Percentiles rank a stretch among this genome's conserved stretches.
phyloP scores from a whole-genome alignment of 2,113 vertebrate genomes.

The Cyphomyrus discorhynchus region DNA sequence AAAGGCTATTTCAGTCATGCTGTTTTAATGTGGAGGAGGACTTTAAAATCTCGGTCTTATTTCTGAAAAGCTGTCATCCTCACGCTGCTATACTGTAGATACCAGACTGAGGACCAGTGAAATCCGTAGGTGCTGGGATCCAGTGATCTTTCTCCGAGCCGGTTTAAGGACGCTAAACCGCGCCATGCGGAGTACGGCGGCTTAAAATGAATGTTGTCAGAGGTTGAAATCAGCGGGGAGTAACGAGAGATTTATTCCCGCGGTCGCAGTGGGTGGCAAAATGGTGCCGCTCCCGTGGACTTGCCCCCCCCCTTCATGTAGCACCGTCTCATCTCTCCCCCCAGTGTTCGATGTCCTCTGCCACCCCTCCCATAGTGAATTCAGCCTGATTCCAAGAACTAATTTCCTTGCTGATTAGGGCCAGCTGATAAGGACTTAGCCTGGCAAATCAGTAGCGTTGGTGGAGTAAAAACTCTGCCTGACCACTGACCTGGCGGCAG shows the following conservation, averaged over 20 bases:
- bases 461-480: background rate
- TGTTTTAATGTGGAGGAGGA: background rate
- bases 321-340: background rate
- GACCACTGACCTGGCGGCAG: background rate
- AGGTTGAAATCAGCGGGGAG: background rate
- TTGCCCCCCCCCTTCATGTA: background rate
- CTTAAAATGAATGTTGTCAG: background rate
- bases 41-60: background rate
- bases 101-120: background rate
- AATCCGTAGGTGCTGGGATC: background rate
- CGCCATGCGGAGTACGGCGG: background rate
- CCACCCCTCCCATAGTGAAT: slow-evolving; percentile 3
- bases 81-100: background rate
- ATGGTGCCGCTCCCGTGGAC: background rate
- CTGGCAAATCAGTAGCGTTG: background rate
- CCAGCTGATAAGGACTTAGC: background rate
- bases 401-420: background rate
- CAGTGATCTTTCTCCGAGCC: background rate
- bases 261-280: background rate
- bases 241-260: background rate
- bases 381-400: slow-evolving; percentile 2
- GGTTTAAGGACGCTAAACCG: background rate
- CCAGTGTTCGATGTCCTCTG: background rate
- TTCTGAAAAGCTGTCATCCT: background rate
- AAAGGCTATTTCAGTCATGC: background rate